Conservation (phyloP, 2,797 vertebrate species). For the Ambastaia sidthimunki region DNA sequence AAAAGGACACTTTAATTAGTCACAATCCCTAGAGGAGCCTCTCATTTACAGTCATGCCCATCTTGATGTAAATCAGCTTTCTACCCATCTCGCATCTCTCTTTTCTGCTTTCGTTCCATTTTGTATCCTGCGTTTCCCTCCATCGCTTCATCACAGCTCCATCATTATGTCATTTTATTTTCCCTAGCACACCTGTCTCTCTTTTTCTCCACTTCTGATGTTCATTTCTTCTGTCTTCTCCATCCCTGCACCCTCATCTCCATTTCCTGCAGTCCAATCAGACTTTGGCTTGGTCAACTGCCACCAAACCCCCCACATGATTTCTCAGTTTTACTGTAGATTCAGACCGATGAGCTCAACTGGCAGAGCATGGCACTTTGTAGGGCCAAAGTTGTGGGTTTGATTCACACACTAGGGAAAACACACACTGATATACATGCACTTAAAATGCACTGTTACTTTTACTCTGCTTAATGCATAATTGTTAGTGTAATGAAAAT, state of each 20-base stretch:
- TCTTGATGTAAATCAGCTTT: slow-evolving; percentile 68
- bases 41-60: slow-evolving; percentile 64
- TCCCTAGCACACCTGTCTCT: slow-evolving; percentile 63
- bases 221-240: slow-evolving; percentile 50
- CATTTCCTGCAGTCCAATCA: slow-evolving; percentile 5
- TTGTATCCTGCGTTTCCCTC: slow-evolving; percentile 28
- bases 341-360: not conserved
- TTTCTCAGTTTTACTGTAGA: too few species aligned
- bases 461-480: too few species aligned
- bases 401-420: not conserved
- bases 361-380: not conserved
- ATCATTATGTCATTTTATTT: slow-evolving; percentile 63
- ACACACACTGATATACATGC: not conserved
- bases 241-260: slow-evolving; percentile 62
- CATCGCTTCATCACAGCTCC: slow-evolving; percentile 18
- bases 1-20: slow-evolving; percentile 70
- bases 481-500: too few species aligned
- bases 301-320: too few species aligned
- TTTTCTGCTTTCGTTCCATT: slow-evolving; percentile 72
- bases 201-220: slow-evolving; percentile 63
- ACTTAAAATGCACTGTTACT: too few species aligned
- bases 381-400: not conserved
- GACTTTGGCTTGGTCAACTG: not conserved
- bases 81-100: slow-evolving; percentile 58
- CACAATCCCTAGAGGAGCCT: slow-evolving; percentile 66